Evolutionary conservation across 2,797 vertebrate species (phyloP), one percentile per base, ranked within the genome.

Genomic region (Spheniscus humboldti): DNA sequence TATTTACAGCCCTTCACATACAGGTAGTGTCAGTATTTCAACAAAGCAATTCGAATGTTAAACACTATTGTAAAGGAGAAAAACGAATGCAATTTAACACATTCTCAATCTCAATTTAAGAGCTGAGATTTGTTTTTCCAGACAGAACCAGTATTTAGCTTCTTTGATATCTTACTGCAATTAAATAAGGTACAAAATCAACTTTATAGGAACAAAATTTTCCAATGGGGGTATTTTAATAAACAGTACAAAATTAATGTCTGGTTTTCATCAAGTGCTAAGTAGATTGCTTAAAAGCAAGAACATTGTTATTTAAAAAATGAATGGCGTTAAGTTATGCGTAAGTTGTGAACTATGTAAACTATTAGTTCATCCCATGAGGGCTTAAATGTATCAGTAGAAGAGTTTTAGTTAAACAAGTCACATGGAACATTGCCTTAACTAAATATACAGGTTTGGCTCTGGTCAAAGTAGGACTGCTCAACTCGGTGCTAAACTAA

Each of bases 261-360:
- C 79, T 95, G 82, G 81, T 73, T 96, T 96, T 94, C 92, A 97
- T 94, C 88, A 95, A 91, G 81, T 10, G 6, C 35, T 87, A 82
- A 91, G 73, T 3, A 90, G 87, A 94, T 55, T 92, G 76, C 80
- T 94, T 79, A 94, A 85, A 93, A 95, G 75, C 30, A 88, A 77
- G 80, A 87, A 78, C 87, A 85, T 0, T 60, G 76, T 71, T 90
- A 94, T 87, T 94, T 56, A 52, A 94, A 95, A 96, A 96, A 95
- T 72, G 75, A 93, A 95, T 41, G 50, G 77, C 2, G 4, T 71
- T 73, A 89, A 90, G 69, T 69, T 82, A 67, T 71, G 82, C 90
- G 69, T 79, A 94, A 97, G 82, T 83, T 94, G 76, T 84, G 94
- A 96, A 94, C 93, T 93, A 95, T 91, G 91, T 83, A 88, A 95